Conservation (phyloP, 2,797 vertebrate species). For the Melanotaenia pygmaea region DNA sequence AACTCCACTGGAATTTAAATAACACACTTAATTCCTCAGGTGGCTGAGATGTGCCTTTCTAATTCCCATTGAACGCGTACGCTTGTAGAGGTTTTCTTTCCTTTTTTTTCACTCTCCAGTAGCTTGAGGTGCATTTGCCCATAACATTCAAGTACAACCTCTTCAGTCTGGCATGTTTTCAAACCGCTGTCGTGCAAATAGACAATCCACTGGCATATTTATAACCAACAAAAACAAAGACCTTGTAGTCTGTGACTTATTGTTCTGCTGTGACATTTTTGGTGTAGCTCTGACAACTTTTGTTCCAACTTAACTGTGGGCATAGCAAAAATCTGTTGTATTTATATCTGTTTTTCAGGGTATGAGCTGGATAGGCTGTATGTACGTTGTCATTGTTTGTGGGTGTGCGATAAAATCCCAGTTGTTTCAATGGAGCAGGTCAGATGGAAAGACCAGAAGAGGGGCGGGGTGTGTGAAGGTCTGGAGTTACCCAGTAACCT, state of each 20-base stretch:
- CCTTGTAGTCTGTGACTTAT: slow-evolving; percentile 6
- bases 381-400: not conserved
- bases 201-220: not conserved
- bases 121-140: slow-evolving; percentile 11
- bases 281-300: not conserved
- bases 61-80: not conserved
- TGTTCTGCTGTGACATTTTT: not conserved
- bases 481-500: slow-evolving; percentile 27
- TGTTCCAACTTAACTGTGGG: not conserved
- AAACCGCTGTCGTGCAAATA: slow-evolving; percentile 24
- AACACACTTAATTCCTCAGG: not conserved
- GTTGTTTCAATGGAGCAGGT: slow-evolving; percentile 63
- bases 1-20: not conserved
- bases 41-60: not conserved
- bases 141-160: not conserved
- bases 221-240: slow-evolving; percentile 12
- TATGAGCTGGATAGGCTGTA: slow-evolving; percentile 3
- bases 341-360: slow-evolving; percentile 5
- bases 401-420: slow-evolving; percentile 44
- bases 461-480: slow-evolving; percentile 4
- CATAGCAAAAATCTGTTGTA: not conserved
- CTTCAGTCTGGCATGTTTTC: slow-evolving; percentile 9
- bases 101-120: not conserved
- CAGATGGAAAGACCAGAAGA: slow-evolving; percentile 51
- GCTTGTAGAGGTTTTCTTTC: not conserved